These are phyloP conservation scores for Xestia c-nigrum DNA, from an alignment of 2,888 invertebrate species.

Conservation along the genomic window DNA sequence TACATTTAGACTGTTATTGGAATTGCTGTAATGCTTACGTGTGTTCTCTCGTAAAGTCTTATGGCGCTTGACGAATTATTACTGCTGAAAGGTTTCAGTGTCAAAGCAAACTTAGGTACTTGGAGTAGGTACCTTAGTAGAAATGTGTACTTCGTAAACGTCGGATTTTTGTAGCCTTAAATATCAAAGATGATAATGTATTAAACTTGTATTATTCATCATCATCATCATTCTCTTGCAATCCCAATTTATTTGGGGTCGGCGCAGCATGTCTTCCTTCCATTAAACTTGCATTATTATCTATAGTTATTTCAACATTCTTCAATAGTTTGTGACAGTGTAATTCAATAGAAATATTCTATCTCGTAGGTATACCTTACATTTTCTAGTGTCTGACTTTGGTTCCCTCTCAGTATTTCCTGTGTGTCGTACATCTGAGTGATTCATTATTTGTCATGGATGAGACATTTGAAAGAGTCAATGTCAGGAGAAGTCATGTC, in stretches of 20 bases:
- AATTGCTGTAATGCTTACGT: constrained; percentile 34
- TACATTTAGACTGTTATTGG: constrained; percentile 44
- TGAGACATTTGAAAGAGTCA: neutral
- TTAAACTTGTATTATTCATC: neutral
- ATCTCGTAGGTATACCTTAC: neutral
- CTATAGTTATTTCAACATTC: neutral
- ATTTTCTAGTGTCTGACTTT: neutral
- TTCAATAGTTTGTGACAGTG: neutral
- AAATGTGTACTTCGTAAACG: neutral
- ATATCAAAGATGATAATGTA: neutral
- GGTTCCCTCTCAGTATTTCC: constrained; percentile 18
- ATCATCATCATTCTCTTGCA: no score
- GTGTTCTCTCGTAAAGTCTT: constrained; percentile 15
- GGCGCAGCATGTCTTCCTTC: no score
- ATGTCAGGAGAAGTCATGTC: neutral
- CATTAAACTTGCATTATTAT: neutral
- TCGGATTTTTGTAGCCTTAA: neutral
- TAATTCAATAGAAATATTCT: constrained; percentile 7
- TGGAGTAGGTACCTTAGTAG: neutral
- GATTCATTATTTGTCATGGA: constrained; percentile 33
- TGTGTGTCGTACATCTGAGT: neutral
- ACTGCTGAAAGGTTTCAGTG: neutral
- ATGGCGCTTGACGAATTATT: constrained; percentile 20
- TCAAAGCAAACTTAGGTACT: neutral
- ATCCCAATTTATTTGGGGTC: no score